Base-by-base conservation (phyloP, 2,888 invertebrate species). In the Electrophaes corylata region DNA sequence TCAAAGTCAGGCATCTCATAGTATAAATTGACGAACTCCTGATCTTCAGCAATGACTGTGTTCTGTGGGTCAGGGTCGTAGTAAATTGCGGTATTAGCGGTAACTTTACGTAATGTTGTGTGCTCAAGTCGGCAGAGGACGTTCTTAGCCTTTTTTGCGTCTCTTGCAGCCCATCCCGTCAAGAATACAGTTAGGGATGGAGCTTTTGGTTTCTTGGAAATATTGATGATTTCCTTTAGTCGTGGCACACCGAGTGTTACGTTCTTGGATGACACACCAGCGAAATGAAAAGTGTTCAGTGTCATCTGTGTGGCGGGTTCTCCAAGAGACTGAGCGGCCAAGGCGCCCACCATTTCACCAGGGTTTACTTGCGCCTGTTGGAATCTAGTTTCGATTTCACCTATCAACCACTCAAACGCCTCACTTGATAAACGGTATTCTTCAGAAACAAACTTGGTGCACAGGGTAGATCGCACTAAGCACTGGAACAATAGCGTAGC, bases 1-100 rank as follows among this genome's bases (percentile, higher is more conserved):
- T 99, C 99, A 83, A 99, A 99, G 86, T 99, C 99, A 11, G 99
- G 99, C 99, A 99, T 99, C 93, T 99, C 99, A 81, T 99, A 99
- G 85, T 99, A 99, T 40, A 99, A 98, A 84, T 99, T 99, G 0
- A 99, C 99, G 88, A 99, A 99, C 81, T 99, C 99, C 84, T 99
- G 99, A 95, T 99, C 99, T 88, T 99, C 99, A 0, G 97, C 94
- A 69, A 99, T 99, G 0, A 99, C 98, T 0, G 99, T 99, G 73
- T 99, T 98, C 88, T 98, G 98, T 1, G 99, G 99, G 90, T 99
- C 99, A 0, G 99, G 99, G 88, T 99, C 99, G 82, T 99, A 99
- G 82, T 99, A 99, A 84, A 99, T 99, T 1, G 99, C 99, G 0
- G 99, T 99, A 79, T 99, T 99, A 0, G 99, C 98, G 0, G 99